These are phyloP conservation scores for Cryptoprocta ferox DNA, from an alignment of 2,797 vertebrate species.

Conservation along the genomic window DNA sequence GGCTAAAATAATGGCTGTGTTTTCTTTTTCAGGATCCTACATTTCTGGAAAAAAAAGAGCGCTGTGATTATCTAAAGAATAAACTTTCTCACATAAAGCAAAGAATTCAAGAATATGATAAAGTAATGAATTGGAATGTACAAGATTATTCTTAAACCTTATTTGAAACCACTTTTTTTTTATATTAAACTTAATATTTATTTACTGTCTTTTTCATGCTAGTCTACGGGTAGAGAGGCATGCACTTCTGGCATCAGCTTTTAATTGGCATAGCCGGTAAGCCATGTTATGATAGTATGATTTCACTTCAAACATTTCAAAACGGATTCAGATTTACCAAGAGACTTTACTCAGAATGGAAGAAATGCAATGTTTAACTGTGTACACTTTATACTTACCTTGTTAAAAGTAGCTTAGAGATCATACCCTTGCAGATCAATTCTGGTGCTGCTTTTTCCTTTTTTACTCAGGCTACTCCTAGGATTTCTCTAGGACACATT, in stretches of 20 bases:
- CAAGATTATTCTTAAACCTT: constrained; percentile 77
- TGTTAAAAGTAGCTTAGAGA: neutral
- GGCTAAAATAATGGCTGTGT: constrained; percentile 35
- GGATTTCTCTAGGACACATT: neutral
- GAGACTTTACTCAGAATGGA: neutral
- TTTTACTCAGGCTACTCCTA: neutral
- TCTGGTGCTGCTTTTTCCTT: neutral
- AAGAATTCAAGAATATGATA: constrained; percentile 97
- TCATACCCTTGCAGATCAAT: neutral
- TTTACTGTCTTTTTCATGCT: constrained; percentile 78
- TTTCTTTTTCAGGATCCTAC: constrained; percentile 91
- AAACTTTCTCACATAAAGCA: constrained; percentile 99
- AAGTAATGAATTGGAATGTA: constrained; percentile 96
- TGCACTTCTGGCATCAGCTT: constrained; percentile 31
- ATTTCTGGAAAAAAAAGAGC: constrained; percentile 97
- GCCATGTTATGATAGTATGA: neutral
- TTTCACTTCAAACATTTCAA: constrained; percentile 35
- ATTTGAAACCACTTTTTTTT: constrained; percentile 52
- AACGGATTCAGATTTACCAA: neutral
- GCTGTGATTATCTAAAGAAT: constrained; percentile 97
- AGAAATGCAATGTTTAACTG: neutral
- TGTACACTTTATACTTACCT: neutral
- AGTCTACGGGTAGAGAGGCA: constrained; percentile 58
- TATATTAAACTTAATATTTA: constrained; percentile 80
- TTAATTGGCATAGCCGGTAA: neutral